phyloP scores from a whole-genome alignment of 2,113 vertebrate species.

The Microtus montanus region DNA sequence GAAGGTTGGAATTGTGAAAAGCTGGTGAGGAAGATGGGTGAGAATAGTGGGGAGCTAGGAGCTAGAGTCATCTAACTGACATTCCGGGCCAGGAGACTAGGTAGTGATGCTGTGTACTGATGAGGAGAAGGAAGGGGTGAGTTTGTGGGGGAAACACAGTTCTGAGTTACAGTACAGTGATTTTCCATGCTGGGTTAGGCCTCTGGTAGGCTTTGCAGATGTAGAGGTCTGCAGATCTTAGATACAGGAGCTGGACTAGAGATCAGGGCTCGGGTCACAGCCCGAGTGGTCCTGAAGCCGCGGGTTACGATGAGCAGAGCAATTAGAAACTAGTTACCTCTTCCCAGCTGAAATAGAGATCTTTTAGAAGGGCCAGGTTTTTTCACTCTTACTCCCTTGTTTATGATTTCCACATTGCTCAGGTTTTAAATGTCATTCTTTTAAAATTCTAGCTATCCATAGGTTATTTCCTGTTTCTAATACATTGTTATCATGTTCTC shows the following conservation, averaged over 20 bases:
- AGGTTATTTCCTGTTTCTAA: slow-evolving; percentile 19
- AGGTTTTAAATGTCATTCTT: background rate
- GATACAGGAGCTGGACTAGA: background rate
- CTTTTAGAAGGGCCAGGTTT: background rate
- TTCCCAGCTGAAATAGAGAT: background rate
- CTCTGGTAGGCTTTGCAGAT: background rate
- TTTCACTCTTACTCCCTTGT: background rate
- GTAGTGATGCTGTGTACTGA: background rate
- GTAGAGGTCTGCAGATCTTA: background rate
- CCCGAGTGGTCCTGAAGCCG: background rate
- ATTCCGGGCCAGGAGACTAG: background rate
- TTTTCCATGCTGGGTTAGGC: background rate
- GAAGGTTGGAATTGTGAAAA: background rate
- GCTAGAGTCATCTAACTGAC: too few relatives aligned
- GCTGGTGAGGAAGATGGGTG: background rate
- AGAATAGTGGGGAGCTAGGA: background rate
- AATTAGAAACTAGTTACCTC: background rate
- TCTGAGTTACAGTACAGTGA: background rate
- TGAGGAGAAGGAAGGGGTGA: background rate
- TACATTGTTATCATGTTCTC: background rate
- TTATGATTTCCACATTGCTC: background rate
- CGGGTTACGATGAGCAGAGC: background rate
- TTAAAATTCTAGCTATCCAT: background rate
- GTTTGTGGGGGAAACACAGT: background rate
- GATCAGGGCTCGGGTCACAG: background rate